Percentiles rank a stretch among this genome's conserved stretches.
Conservation (phyloP, 2,113 vertebrate species). For the Turnix velox region DNA sequence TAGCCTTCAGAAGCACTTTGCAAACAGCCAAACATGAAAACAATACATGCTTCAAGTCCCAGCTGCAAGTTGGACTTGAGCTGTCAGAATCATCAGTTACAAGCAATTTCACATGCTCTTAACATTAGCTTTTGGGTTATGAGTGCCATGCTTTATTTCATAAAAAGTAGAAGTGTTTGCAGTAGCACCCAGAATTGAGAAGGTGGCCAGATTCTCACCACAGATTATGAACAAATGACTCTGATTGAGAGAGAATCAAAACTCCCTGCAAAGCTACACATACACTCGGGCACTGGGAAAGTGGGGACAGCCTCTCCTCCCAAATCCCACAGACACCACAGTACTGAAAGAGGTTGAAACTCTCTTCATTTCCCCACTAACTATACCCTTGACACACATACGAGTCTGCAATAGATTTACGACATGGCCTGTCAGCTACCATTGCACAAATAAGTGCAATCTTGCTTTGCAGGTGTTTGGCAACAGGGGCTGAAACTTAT, state of each 20-base stretch:
- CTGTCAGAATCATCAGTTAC: accelerated
- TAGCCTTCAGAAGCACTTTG: background rate
- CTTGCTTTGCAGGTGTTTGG: too few species aligned
- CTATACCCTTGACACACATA: background rate
- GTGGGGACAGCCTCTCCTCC: background rate
- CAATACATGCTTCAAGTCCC: background rate
- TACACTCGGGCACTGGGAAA: accelerated
- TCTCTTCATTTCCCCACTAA: background rate
- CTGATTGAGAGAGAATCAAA: background rate
- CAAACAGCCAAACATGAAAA: background rate
- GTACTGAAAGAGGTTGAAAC: accelerated
- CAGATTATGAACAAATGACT: background rate
- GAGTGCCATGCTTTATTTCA: background rate
- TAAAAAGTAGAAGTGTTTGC: background rate
- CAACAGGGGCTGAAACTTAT: background rate
- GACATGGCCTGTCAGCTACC: background rate
- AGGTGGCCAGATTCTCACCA: background rate
- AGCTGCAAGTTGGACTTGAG: background rate
- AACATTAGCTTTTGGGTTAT: background rate
- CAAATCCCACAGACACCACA: background rate
- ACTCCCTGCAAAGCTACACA: background rate
- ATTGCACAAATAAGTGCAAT: too few species aligned
- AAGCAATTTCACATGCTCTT: background rate
- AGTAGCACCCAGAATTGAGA: accelerated
- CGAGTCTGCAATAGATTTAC: background rate